phyloP scores from a whole-genome alignment of 2,888 invertebrate genomes.

The Rugalucina vietnamica region DNA sequence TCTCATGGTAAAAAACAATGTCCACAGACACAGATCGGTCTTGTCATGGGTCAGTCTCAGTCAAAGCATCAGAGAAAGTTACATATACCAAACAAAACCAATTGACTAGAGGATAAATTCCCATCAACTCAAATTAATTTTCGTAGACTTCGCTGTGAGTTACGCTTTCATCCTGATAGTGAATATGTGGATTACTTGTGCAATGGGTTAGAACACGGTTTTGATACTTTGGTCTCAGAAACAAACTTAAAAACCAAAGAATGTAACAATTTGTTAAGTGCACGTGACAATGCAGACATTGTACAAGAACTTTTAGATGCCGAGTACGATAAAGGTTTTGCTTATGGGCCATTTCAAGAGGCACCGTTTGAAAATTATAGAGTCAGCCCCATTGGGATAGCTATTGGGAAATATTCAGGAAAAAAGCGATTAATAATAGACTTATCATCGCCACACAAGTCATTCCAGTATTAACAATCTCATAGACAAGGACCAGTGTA shows the following conservation, averaged over 20 bases:
- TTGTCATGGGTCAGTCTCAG: too few species aligned
- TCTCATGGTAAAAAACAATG: not conserved
- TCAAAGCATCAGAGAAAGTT: too few species aligned
- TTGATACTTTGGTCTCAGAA: not conserved
- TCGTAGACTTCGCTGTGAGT: not conserved
- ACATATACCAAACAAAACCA: too few species aligned
- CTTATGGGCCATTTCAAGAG: slow-evolving; percentile 39
- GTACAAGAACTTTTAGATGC: slow-evolving; percentile 33
- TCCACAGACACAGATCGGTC: not conserved
- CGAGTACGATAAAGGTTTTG: slow-evolving; percentile 50
- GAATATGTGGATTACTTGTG: not conserved
- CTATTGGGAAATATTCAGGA: slow-evolving; percentile 50
- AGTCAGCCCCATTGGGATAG: slow-evolving; percentile 54
- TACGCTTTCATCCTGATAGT: not conserved
- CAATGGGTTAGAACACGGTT: not conserved
- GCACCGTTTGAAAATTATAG: slow-evolving; percentile 43
- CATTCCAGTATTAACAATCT: slow-evolving; percentile 52
- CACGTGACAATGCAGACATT: slow-evolving; percentile 21
- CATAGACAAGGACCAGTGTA: slow-evolving; percentile 50
- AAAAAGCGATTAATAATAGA: slow-evolving; percentile 56
- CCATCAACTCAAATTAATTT: not conserved
- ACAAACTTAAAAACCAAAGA: not conserved
- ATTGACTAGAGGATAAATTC: not conserved
- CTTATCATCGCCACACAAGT: slow-evolving; percentile 52
- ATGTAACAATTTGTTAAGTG: slow-evolving; percentile 38